Evolutionary conservation across 1,140 invertebrate genomes (phyloP), one percentile per base, ranked within the genome.

Genomic region (Aporrectodea caliginosa): DNA sequence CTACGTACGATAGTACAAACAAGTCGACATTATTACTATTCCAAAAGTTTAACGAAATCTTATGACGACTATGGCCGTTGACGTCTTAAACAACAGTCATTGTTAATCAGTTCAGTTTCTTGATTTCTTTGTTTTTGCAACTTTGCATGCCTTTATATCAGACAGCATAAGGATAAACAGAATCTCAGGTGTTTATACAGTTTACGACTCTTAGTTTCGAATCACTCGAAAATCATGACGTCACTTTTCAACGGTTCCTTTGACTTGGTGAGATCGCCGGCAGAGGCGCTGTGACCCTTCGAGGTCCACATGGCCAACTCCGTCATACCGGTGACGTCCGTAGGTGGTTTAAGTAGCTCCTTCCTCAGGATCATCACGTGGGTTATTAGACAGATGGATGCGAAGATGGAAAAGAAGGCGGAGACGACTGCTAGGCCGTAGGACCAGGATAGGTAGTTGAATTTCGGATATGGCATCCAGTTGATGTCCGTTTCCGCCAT

Each of bases 401-500:
- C 71, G 35, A 79, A 79, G 32, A 79, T 58, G 0, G 32, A 58
- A 71, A 79, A 79, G 78, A 79, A 79, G 22, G 32, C 31, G n/a
- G 78, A 79, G 27, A 74, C 16, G 16, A 75, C 27, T 0, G 78
- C 34, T 14, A 75, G 34, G 34, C 74, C 74, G 74, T 33, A 75
- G 22, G 74, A 75, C 31, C 34, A 75, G n/a, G 31, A 33, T 16
- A 75, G 29, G 34, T 75, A 75, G 74, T 75, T 75, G 74, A 75
- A 35, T 2, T 75, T 16, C 30, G 30, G 74, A n/a, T 33, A 27
- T 27, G 74, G 74, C 34, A 77, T n/a, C 33, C 43, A 77, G 75
- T 77, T 71, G 2, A 16, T 22, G 29, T 77, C 75, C 2, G 27
- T 22, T 6, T 68, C 22, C 16, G n/a, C 35, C 2, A n/a, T 2